Conservation (phyloP, 2,888 invertebrate species). For the Linnaemya tessellans region DNA sequence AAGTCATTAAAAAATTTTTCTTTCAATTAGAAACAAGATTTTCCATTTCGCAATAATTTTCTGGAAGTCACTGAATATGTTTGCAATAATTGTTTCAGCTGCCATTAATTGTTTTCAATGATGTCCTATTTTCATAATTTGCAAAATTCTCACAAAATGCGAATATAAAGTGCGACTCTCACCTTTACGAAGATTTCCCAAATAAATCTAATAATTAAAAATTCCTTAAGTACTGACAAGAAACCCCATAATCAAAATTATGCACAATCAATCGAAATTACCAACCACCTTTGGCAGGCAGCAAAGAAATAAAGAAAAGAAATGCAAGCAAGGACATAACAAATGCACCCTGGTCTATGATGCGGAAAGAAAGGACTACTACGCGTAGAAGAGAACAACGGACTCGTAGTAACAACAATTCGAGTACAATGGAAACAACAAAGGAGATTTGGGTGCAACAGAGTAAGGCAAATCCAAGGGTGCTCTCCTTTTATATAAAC, state of each 20-base stretch:
- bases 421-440: background rate
- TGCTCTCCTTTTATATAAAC: conserved; percentile 10
- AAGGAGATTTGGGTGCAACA: conserved; percentile 39
- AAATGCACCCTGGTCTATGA: conserved; percentile 55
- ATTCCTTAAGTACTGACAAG: conserved; percentile 14
- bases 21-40: no score
- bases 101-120: background rate
- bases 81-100: conserved; percentile 3
- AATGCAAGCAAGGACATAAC: conserved; percentile 38
- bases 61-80: background rate
- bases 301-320: background rate
- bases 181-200: conserved; percentile 27
- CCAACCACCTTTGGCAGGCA: conserved; percentile 32
- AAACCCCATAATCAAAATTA: conserved; percentile 51
- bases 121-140: conserved; percentile 26
- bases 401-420: conserved; percentile 7
- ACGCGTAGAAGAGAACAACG: background rate
- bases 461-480: conserved; percentile 27
- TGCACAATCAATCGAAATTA: conserved; percentile 49
- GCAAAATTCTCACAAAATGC: conserved; percentile 45
- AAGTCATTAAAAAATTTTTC: no score
- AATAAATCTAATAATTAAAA: conserved; percentile 52
- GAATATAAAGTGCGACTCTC: conserved; percentile 2
- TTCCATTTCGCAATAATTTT: background rate
- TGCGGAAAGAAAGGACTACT: background rate